Base-by-base conservation (phyloP, 2,888 invertebrate genomes). In the Marronus borbonicus region DNA sequence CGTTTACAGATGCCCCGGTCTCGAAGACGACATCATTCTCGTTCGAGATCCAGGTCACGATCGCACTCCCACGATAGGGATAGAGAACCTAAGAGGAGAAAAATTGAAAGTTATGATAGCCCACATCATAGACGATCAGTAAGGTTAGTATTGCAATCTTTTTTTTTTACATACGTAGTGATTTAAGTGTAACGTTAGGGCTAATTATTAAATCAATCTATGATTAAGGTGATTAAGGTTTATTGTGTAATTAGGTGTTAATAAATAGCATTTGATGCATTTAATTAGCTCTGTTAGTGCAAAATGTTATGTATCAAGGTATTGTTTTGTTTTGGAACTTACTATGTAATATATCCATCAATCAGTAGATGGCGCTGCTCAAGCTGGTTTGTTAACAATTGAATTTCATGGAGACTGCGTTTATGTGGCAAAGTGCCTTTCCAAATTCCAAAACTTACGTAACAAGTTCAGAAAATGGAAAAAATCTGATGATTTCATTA, bases 11-110 rank as follows among this genome's bases (percentile, higher is more conserved):
- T 95, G 95, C 95, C 95, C 86, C 93, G 95, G 85, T 94, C 94
- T 82, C 92, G 95, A 85, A 93, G 95, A 91, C 93, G 95, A 90
- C 94, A 95, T 88, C 94, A 94, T 86, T 93, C 93, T 52, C 92
- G 91, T 81, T 92, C 92, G 81, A 90, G 91, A 82, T 92, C 92
- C 70, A 88, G 91, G 79, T 92, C 92, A 0, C 89, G 91, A 60
- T 91, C 91, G 0, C 90, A 90, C 78, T 86, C 86, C 1, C 85
- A 89, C 83, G 93, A 93, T 84, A 91, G 93, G 82, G 95, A 95
- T 87, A 90, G 94, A 81, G 93, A 93, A 84, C 91, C 93, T 81
- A 95, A 95, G 88, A 90, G 94, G 81, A 91, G 95, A 82, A 93
- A 94, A 83, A 90, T 94, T 65, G 94, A 94, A 81, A 89, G 89